phyloP scores from a whole-genome alignment of 2,797 vertebrate species.

The Pseudomugil tenellus region DNA sequence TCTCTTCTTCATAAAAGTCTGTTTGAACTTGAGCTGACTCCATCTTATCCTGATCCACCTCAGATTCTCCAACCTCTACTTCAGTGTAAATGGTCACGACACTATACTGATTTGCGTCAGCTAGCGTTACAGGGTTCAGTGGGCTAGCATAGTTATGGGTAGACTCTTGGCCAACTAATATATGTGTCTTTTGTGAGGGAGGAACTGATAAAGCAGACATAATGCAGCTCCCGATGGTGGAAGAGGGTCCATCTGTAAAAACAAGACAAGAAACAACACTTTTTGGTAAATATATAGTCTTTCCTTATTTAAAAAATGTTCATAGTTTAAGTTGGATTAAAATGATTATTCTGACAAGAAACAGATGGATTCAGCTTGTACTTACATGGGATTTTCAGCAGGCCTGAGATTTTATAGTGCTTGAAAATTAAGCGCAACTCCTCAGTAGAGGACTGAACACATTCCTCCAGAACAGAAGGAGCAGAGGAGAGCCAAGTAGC shows the following conservation, averaged over 20 bases:
- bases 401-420: slow-evolving; percentile 65
- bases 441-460: slow-evolving; percentile 62
- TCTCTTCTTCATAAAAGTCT: slow-evolving; percentile 65
- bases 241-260: slow-evolving; percentile 61
- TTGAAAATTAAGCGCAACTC: slow-evolving; percentile 65
- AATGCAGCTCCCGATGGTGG: slow-evolving; percentile 74
- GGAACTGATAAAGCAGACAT: slow-evolving; percentile 79
- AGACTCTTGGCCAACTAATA: slow-evolving; percentile 61
- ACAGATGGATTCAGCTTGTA: not conserved
- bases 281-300: not conserved
- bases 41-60: slow-evolving; percentile 44
- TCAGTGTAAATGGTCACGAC: slow-evolving; percentile 80
- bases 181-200: slow-evolving; percentile 72
- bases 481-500: slow-evolving; percentile 73
- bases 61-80: slow-evolving; percentile 67
- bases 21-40: slow-evolving; percentile 52
- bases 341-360: not conserved
- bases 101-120: slow-evolving; percentile 69
- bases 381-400: slow-evolving; percentile 68
- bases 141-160: slow-evolving; percentile 62
- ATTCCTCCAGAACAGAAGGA: slow-evolving; percentile 69
- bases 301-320: not conserved
- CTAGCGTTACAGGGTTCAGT: slow-evolving; percentile 64
- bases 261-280: not conserved
- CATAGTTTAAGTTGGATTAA: not conserved